Evolutionary conservation across 2,888 invertebrate species (phyloP), one percentile per base, ranked within the genome.

Genomic region (Heliconius ethilla): DNA sequence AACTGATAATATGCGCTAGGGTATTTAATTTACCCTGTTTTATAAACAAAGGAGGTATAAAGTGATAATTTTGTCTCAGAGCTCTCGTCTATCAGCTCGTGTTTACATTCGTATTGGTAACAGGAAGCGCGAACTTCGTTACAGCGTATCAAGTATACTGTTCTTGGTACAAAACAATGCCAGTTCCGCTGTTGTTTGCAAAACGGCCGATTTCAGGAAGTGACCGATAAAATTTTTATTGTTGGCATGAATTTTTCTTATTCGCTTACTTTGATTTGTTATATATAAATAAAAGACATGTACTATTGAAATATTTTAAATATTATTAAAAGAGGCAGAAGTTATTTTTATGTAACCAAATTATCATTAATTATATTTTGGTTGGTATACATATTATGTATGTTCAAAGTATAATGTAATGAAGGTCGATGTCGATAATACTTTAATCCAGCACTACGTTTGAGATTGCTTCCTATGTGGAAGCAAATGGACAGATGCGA

Each of bases 171-270:
- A 89, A 91, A 92, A 94, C 94, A 94, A 94, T 93, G 90, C 91
- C 87, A 91, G 93, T 93, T 94, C 93, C 94, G 93, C 86, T 91
- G 89, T 90, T 87, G 89, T 93, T 92, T 92, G 91, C 90, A 90
- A 92, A 92, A 91, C 89, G 88, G 86, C 87, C 85, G 87, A 85
- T 93, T 92, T 92, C 90, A 92, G 93, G 92, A 93, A 93, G 91
- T 92, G 88, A 82, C 84, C 84, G 88, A 88, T 88, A 86, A 86
- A 86, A 84, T 79, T 80, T 83, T 82, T 82, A 80, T 79, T 78
- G 77, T 79, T 77, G 69, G 25, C 22, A 45, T 18, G 59, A 45
- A 62, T 65, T 27, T 27, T 77, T 27, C 40, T 59, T 73, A 37
- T 72, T 59, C 25, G 10, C n/a, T 37, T 72, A 37, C 15, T 72